Percentiles rank a stretch among this genome's conserved stretches.
Evolutionary conservation across 2,113 vertebrate species (phyloP).

Genomic region (Tichodroma muraria): DNA sequence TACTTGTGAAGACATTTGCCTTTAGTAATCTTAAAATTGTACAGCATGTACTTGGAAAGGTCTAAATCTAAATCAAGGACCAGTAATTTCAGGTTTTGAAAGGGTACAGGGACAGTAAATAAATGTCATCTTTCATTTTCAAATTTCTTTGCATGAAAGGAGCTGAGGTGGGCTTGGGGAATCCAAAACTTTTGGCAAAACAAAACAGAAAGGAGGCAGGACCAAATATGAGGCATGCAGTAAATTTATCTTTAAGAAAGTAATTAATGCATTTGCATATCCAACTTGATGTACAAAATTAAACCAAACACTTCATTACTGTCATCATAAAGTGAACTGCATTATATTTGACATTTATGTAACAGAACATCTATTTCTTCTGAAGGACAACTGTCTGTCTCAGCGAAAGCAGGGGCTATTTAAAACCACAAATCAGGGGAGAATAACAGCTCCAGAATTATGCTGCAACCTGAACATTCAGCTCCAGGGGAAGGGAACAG

Average conservation of each 20-base stretch:
- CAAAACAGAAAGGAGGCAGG: neutral
- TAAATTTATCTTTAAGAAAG: neutral
- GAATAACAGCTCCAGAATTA: neutral
- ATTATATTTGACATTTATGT: neutral
- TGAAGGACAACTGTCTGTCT: neutral
- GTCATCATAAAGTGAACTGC: neutral
- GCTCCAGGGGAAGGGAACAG: neutral
- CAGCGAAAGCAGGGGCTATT: neutral
- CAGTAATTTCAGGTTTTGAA: neutral
- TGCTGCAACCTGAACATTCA: neutral
- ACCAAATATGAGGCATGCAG: neutral
- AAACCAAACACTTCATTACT: neutral
- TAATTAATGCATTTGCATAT: neutral
- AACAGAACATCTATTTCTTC: neutral
- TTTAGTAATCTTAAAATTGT: neutral
- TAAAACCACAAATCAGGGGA: neutral
- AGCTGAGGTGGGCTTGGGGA: neutral
- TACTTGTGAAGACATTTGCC: neutral
- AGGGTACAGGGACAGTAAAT: neutral
- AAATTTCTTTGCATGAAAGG: neutral
- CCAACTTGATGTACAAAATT: neutral
- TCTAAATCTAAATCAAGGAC: neutral
- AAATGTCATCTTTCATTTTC: neutral
- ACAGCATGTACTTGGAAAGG: neutral
- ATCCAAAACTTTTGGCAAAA: neutral